Evolutionary conservation across 2,113 vertebrate species (phyloP).

Genomic region (Onychorhynchus coronatus): DNA sequence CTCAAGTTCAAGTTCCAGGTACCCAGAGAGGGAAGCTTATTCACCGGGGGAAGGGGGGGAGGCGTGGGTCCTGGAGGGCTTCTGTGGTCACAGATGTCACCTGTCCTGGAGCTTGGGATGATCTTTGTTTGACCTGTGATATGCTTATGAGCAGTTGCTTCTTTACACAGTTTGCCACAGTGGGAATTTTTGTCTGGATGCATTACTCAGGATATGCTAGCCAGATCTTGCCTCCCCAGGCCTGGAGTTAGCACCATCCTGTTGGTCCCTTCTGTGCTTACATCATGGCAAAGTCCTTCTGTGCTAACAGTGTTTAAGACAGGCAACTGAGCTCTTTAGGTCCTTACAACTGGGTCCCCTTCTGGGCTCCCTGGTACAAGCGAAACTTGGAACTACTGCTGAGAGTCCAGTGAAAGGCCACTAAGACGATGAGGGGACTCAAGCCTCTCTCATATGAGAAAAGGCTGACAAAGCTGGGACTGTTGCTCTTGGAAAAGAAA

Average conservation of each 20-base stretch:
- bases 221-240: not conserved
- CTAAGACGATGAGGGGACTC: not conserved
- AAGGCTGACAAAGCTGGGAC: not conserved
- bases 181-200: not conserved
- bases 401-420: not conserved
- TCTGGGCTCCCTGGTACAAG: not conserved
- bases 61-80: no score
- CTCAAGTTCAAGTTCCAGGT: not conserved
- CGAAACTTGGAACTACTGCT: not conserved
- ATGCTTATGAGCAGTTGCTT: not conserved
- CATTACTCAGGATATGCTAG: not conserved
- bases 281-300: not conserved
- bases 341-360: not conserved
- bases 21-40: not conserved
- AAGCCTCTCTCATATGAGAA: not conserved
- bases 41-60: no score
- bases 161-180: not conserved
- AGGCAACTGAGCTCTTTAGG: not conserved
- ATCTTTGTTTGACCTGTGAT: not conserved
- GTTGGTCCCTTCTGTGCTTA: not conserved
- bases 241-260: not conserved
- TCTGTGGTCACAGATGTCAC: not conserved
- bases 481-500: not conserved
- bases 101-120: not conserved
- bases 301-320: not conserved